These are phyloP conservation scores for Neuroterus valhalla DNA, from an alignment of 1,140 invertebrate genomes.

Conservation along the genomic window DNA sequence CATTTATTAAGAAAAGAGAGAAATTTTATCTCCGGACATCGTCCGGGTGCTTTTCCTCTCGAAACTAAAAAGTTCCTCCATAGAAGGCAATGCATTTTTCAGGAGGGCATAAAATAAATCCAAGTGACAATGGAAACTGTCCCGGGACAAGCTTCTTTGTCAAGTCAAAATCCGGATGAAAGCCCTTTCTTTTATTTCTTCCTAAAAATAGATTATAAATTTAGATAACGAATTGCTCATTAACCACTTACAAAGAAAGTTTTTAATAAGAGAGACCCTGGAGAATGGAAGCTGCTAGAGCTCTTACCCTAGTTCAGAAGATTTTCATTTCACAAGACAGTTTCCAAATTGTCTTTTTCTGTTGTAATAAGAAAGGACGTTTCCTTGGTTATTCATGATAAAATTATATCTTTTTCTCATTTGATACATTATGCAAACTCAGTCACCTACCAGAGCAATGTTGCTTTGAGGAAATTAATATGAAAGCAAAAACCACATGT, in stretches of 20 bases:
- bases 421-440: too few relatives aligned
- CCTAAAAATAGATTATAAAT: constrained; percentile 15
- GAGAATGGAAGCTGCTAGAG: too few relatives aligned
- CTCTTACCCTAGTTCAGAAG: too few relatives aligned
- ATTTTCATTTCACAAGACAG: too few relatives aligned
- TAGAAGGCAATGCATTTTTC: neutral
- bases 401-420: too few relatives aligned
- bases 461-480: too few relatives aligned
- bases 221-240: constrained; percentile 1
- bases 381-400: too few relatives aligned
- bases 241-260: constrained; percentile 20
- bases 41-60: constrained; percentile 4
- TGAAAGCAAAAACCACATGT: too few relatives aligned
- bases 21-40: constrained; percentile 20
- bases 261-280: neutral
- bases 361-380: too few relatives aligned
- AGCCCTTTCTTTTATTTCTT: neutral
- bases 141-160: neutral
- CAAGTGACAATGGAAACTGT: constrained; percentile 7
- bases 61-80: neutral
- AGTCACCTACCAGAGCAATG: too few relatives aligned
- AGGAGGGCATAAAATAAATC: constrained; percentile 22
- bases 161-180: neutral
- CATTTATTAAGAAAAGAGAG: constrained; percentile 25
- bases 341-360: too few relatives aligned